These are phyloP conservation scores for Tenrec ecaudatus DNA, from an alignment of 2,113 vertebrate species.

Conservation along the genomic window DNA sequence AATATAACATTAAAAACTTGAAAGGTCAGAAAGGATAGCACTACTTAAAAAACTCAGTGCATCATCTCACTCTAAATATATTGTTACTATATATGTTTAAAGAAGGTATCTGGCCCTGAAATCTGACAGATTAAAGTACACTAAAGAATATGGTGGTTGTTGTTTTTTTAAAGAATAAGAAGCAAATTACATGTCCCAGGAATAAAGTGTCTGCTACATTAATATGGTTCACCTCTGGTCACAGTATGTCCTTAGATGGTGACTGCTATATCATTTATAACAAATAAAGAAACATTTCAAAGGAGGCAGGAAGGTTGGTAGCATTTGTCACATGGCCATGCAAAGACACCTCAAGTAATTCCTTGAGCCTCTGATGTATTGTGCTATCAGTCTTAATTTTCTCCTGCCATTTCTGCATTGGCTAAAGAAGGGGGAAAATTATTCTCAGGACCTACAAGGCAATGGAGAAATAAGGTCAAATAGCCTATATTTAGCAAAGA, in stretches of 20 bases:
- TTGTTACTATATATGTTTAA: constrained; percentile 16
- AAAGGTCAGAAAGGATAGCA: constrained; percentile 18
- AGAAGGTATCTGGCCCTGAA: constrained; percentile 60
- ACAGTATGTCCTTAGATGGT: constrained; percentile 64
- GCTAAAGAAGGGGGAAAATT: constrained; percentile 24
- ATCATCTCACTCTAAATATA: constrained; percentile 48
- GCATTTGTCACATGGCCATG: constrained; percentile 67
- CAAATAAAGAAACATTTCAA: constrained; percentile 69
- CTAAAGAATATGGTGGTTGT: not conserved
- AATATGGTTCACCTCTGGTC: constrained; percentile 58
- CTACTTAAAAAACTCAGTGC: not conserved
- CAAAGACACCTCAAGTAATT: constrained; percentile 71
- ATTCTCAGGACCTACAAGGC: constrained; percentile 2
- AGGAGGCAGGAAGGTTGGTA: constrained; percentile 32
- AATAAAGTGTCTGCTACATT: constrained; percentile 55
- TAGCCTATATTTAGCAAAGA: constrained; percentile 17
- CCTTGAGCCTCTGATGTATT: constrained; percentile 59
- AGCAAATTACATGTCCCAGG: constrained; percentile 49
- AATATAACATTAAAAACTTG: constrained; percentile 52
- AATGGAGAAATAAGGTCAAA: constrained; percentile 50
- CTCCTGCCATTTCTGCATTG: constrained; percentile 43
- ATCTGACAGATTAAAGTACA: constrained; percentile 62
- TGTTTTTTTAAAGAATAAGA: constrained; percentile 12
- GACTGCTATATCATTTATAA: constrained; percentile 66
- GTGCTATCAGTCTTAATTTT: constrained; percentile 65